phyloP scores from a whole-genome alignment of 64 coral and sea anemone genomes.

The Montipora cactus region DNA sequence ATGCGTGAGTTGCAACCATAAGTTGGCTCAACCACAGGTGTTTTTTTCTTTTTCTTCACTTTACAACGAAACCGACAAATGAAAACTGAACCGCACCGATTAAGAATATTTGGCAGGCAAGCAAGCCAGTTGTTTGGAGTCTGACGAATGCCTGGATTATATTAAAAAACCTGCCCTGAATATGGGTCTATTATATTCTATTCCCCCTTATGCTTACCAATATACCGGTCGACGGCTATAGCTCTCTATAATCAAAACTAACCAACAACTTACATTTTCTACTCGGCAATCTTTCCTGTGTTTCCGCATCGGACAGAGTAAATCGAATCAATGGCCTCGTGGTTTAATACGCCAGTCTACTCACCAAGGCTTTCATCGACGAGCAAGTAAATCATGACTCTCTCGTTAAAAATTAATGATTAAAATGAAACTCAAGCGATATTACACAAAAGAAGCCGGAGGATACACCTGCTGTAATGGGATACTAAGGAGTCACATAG shows the following conservation, averaged over 20 bases:
- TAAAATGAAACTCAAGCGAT: neutral
- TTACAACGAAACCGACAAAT: neutral
- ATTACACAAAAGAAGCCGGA: conserved; percentile 1
- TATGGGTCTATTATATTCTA: neutral
- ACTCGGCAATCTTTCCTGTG: neutral
- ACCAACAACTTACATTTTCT: neutral
- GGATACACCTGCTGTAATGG: conserved; percentile 36
- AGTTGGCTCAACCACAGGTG: conserved; percentile 6
- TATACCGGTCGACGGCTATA: neutral
- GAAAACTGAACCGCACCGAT: neutral
- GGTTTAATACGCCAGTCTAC: neutral
- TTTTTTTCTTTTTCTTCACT: neutral
- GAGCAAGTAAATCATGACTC: neutral
- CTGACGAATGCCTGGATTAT: neutral
- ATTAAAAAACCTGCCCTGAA: neutral
- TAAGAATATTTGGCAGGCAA: neutral
- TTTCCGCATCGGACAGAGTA: neutral
- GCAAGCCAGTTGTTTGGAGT: neutral
- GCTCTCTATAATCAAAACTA: neutral
- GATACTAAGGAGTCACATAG: neutral
- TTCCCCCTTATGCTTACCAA: neutral
- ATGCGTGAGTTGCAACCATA: neutral
- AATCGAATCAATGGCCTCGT: neutral
- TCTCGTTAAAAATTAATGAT: conserved; percentile 34
- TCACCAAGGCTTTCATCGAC: neutral